Base-by-base conservation (phyloP, 2,888 invertebrate genomes). In the Octodonta nipae region DNA sequence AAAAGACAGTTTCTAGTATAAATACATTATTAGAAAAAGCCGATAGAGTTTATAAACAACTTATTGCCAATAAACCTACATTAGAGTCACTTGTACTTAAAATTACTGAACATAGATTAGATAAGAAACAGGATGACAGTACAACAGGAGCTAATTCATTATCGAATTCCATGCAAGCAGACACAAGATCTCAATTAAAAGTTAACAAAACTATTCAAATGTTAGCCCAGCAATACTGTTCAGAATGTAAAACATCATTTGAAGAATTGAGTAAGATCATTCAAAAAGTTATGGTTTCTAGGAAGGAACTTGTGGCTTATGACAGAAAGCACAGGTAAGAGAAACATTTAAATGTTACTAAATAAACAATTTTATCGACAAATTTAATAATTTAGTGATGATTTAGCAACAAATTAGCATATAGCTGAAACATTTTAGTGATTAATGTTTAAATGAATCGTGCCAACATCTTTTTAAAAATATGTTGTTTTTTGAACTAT, bases 191-290 rank as follows among this genome's bases (percentile, higher is more conserved):
- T 45, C 67, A 66, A 41, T 62, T 63, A 30, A 66, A 71, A 1
- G 88, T 93, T 26, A 93, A 92, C 63, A 78, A 84, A 56, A 84
- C 87, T 30, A 93, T 95, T 49, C 93, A 95, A 57, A 75, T 87
- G 44, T 68, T 95, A 24, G 93, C 93, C 2, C 89, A 91, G 59
- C 86, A 88, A 55, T 95, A 95, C 63, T 91, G 92, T 58, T 82
- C 79, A 28, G 95, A 96, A 51, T 93, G 92, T 56, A 88, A 88
- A 58, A 79, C 81, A 4, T 84, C 89, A 5, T 95, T 93, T 59
- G 95, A 95, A 54, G 95, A 95, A 55, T 70, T 96, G 2, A 91
- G 82, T 53, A 83, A 83, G 62, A 81, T 83, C 41, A 83, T 83
- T 45, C 82, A 91, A 68, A 81, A 86, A 56, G 91, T 93, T 13